Base-by-base conservation (phyloP, 2,888 invertebrate genomes). In the Hirtodrosophila histrioides region DNA sequence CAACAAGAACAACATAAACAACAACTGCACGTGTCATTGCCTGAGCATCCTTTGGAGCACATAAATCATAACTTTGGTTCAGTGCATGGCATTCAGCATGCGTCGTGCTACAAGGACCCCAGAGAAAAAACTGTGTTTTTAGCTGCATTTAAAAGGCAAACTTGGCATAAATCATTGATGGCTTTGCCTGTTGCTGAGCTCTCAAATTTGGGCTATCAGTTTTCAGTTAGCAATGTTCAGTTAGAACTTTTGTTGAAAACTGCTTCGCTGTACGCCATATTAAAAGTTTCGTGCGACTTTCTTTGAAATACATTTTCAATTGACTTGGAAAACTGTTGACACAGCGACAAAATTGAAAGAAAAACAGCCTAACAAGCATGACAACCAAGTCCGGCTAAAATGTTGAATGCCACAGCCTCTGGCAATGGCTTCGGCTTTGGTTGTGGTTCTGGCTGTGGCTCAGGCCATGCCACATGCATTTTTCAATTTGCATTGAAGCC, bases 301-400 rank as follows among this genome's bases (percentile, higher is more conserved):
- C 27, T 24, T 29, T 23, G 35, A 11, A 48, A 64, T 69, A 44
- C 54, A 53, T 51, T 69, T 73, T 73, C 54, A 73, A 73, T 69
- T 57, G 54, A 73, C 53, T 66, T 69, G 43, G 39, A 57, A 58
- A 76, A 68, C 55, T 74, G 75, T 74, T 66, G 71, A 63, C 67
- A 40, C 60, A 63, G 76, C 76, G 37, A 31, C 55, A 50, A 57
- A 31, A 31, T 10, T 31, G 40, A 4, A 39, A 29, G 39, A 12
- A 35, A 57, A 75, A 66, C 51, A 63, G 73, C 73, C 70, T 75
- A 60, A 54, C 50, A 45, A 57, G 72, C 73, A 69, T 61, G 76
- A 61, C 58, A 37, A 11, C 11, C 54, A 48, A 17, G 35, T 41
- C 12, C 17, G 41, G 37, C 24, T 10, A 9, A 43, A 53, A 43